These are phyloP conservation scores for Porites divaricata DNA, from an alignment of 92 coral and sea anemone species.

Conservation along the genomic window DNA sequence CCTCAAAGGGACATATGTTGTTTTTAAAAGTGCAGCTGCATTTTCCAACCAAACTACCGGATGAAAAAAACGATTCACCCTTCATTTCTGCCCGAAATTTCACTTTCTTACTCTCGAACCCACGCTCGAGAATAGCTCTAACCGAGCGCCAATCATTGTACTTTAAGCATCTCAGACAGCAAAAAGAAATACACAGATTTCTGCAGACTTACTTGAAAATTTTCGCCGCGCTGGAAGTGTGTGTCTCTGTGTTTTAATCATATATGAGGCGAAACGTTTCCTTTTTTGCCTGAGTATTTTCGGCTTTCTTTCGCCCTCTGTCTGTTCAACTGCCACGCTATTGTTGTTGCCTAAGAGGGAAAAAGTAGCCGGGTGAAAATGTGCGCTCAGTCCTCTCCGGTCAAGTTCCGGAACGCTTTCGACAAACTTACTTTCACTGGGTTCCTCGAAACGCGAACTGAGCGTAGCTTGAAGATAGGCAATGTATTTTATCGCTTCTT, in stretches of 20 bases:
- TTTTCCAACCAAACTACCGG: conserved; percentile 85
- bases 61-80: conserved; percentile 78
- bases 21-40: conserved; percentile 95
- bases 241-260: conserved; percentile 92
- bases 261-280: conserved; percentile 92
- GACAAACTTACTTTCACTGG: conserved; percentile 62
- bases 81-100: conserved; percentile 62
- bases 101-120: conserved; percentile 41
- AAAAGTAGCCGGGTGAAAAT: conserved; percentile 30
- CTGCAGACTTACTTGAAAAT: conserved; percentile 83
- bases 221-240: conserved; percentile 84
- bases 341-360: conserved; percentile 51
- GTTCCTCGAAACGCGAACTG: conserved; percentile 64
- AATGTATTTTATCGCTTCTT: conserved; percentile 98
- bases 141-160: conserved; percentile 17
- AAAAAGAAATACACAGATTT: conserved; percentile 73
- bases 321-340: conserved; percentile 22
- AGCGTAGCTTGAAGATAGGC: conserved; percentile 93
- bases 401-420: conserved; percentile 35
- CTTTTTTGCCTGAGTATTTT: conserved; percentile 82
- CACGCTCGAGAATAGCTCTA: conserved; percentile 16
- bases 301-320: conserved; percentile 65
- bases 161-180: conserved; percentile 34
- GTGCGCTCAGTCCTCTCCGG: conserved; percentile 35
- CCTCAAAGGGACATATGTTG: conserved; percentile 94